Evolutionary conservation across 2,113 vertebrate species (phyloP).

Genomic region (Gorsachius goisagi): DNA sequence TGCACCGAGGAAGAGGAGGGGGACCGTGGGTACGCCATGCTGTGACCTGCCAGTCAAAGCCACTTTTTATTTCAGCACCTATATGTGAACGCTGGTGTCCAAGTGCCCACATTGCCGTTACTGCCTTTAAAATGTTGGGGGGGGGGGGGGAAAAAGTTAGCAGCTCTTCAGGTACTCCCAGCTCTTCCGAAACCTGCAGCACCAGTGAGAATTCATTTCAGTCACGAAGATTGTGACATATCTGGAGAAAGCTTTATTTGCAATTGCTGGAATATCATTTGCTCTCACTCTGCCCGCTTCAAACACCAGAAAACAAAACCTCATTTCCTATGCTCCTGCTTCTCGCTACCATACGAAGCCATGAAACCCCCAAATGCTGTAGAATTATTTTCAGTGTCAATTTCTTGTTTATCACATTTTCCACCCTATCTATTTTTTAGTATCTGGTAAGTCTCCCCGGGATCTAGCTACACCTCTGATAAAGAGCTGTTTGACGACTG

Average conservation of each 20-base stretch:
- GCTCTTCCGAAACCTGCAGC: neutral
- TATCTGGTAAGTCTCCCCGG: slow-evolving; percentile 74
- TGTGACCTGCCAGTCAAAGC: neutral
- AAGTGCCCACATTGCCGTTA: rapidly evolving
- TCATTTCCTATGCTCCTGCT: slow-evolving; percentile 64
- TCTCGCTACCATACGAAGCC: neutral
- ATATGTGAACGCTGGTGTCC: neutral
- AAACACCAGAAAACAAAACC: slow-evolving; percentile 44
- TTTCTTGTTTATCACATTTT: slow-evolving; percentile 69
- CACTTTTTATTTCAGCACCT: neutral
- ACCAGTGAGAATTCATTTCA: neutral
- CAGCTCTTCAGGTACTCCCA: neutral
- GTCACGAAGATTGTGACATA: neutral
- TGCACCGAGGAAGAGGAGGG: neutral
- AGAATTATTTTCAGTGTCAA: slow-evolving; percentile 68
- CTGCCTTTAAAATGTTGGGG: neutral
- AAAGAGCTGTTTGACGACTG: slow-evolving; percentile 60
- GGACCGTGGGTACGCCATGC: rapidly evolving
- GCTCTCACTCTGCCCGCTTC: neutral
- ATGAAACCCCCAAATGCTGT: slow-evolving; percentile 51
- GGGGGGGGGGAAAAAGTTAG: neutral
- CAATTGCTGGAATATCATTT: neutral
- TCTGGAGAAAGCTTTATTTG: slow-evolving; percentile 24
- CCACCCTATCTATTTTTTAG: slow-evolving; percentile 67
- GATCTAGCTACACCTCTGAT: slow-evolving; percentile 68